Evolutionary conservation across 2,888 invertebrate genomes (phyloP), one percentile per base, ranked within the genome.

Genomic region (Polydrusus cervinus): DNA sequence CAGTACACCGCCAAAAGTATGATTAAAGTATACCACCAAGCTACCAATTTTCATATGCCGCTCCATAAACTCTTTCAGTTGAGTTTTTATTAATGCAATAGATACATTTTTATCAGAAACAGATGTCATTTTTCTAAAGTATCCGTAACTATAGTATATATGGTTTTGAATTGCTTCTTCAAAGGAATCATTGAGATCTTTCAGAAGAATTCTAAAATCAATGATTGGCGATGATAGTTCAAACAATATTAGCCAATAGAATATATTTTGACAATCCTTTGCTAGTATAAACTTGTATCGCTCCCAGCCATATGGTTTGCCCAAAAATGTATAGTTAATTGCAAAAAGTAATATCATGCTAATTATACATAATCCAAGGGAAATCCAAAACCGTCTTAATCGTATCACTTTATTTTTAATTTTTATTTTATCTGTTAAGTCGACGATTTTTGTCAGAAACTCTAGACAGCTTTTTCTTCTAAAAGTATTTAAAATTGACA

Each of bases 121-220:
- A 1, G 57, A 9, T 14, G 57, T 16, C 1, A 34, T 8, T 57
- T 57, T 38, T 38, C 20, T 38, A 13, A 57, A 34, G 57, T 57
- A 34, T 0, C 57, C 34, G 16, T 57, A 38, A 11, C 34, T 16
- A 10, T 34, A 57, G 8, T 34, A 38, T 1, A 57, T 9, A 16
- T 57, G 38, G n/a, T 6, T 57, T 57, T 57, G 34, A 14, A 57
- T 11, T 16, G 14, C 10, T 38, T 57, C 38, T 38, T 57, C 57
- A 34, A 57, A n/a, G 16, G 34, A 25, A 5, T 57, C 57, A 10
- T 57, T 57, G 0, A 57, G 16, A 10, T 57, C 25, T 38, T 57
- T 57, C 8, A 57, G 9, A 8, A 57, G 57, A 14, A 3, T 57
- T 57, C 14, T 38, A 57, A 57, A 57, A 38, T 57, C 57, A n/a